These are phyloP conservation scores for Neoarius graeffei DNA, from an alignment of 2,113 vertebrate species.

Conservation along the genomic window DNA sequence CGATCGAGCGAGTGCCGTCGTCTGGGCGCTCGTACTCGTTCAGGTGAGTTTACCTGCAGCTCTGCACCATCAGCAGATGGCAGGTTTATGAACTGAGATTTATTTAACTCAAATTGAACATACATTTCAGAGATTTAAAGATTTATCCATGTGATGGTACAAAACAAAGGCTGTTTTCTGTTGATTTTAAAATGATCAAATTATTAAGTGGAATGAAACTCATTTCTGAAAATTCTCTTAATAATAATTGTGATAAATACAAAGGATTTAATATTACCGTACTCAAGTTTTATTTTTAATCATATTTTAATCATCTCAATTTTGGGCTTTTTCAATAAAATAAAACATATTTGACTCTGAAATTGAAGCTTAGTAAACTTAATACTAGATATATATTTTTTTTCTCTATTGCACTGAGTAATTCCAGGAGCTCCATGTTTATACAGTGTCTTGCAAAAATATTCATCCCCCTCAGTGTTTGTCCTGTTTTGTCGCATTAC, in stretches of 20 bases:
- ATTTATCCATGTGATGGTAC: not conserved
- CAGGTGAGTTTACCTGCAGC: constrained; percentile 61
- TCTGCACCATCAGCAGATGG: not conserved
- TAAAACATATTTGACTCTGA: not conserved
- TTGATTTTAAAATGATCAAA: not conserved
- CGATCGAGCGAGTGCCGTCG: constrained; percentile 68
- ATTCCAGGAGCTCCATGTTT: not conserved
- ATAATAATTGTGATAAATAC: not conserved
- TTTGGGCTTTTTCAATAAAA: not conserved
- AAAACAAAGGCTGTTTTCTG: not conserved
- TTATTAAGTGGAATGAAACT: not conserved
- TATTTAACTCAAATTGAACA: not conserved
- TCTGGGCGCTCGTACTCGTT: constrained; percentile 73
- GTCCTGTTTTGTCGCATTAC: no score
- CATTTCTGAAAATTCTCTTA: not conserved
- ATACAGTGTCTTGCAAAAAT: no score
- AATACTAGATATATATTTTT: no score
- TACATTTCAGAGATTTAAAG: not conserved
- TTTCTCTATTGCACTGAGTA: not conserved
- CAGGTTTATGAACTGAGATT: not conserved
- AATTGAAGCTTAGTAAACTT: not conserved
- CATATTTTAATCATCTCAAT: not conserved
- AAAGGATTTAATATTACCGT: not conserved
- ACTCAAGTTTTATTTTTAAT: not conserved
- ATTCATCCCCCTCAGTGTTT: no score